A percentile compares a stretch with the other conserved stretches of the same genome.
These are phyloP conservation scores for Macrocentrus cingulum DNA, from an alignment of 1,140 invertebrate genomes.

Conservation along the genomic window DNA sequence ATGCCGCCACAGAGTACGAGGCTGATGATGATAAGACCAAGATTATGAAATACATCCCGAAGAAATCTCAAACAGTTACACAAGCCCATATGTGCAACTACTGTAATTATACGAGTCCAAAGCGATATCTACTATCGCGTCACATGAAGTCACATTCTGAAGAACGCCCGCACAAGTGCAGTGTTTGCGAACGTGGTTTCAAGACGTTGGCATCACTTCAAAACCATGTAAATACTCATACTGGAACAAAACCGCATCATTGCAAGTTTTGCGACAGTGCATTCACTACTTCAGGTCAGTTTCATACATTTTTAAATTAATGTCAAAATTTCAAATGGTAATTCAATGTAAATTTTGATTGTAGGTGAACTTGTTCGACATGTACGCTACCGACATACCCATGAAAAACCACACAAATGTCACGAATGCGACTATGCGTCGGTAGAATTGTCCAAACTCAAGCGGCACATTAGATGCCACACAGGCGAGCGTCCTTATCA, in stretches of 20 bases:
- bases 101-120: slow-evolving; percentile 87
- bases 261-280: slow-evolving; percentile 92
- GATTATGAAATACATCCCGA: slow-evolving; percentile 67
- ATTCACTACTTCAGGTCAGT: slow-evolving; percentile 88
- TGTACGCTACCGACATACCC: slow-evolving; percentile 88
- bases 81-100: slow-evolving; percentile 84
- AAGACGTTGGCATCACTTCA: slow-evolving; percentile 91
- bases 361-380: slow-evolving; percentile 90
- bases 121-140: slow-evolving; percentile 83
- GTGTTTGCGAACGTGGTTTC: slow-evolving; percentile 92
- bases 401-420: slow-evolving; percentile 95
- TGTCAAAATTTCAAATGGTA: neutral
- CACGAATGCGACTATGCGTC: slow-evolving; percentile 93
- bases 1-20: slow-evolving; percentile 63
- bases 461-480: slow-evolving; percentile 91
- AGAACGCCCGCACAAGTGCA: slow-evolving; percentile 92
- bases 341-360: neutral
- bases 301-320: slow-evolving; percentile 17
- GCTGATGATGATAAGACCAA: slow-evolving; percentile 73
- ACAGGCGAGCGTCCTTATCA: slow-evolving; percentile 84
- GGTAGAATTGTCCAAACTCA: slow-evolving; percentile 90
- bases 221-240: slow-evolving; percentile 96
- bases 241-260: slow-evolving; percentile 90
- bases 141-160: slow-evolving; percentile 97
- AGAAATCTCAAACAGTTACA: slow-evolving; percentile 71